Evolutionary conservation across 2,888 invertebrate genomes (phyloP).

Genomic region (Lithosia quadra): DNA sequence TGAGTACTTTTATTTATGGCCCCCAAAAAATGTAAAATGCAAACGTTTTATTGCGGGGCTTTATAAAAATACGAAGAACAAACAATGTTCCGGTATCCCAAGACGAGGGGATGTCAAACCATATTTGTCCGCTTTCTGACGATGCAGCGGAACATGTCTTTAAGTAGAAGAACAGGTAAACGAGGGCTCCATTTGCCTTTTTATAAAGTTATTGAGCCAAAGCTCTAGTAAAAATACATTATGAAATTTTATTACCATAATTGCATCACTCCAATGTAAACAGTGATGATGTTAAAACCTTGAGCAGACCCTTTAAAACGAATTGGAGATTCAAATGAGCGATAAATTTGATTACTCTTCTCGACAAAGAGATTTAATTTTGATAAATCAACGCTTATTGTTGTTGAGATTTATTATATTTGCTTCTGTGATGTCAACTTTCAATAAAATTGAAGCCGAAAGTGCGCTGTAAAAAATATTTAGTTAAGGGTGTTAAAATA

Average conservation of each 20-base stretch:
- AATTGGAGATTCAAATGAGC: conserved; percentile 81
- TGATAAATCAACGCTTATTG: conserved; percentile 84
- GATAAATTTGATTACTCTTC: conserved; percentile 84
- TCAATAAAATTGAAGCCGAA: conserved; percentile 49
- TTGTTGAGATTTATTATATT: conserved; percentile 77
- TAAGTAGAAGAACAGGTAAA: conserved; percentile 64
- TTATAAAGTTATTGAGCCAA: conserved; percentile 35
- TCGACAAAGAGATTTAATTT: conserved; percentile 84
- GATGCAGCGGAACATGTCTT: conserved; percentile 65
- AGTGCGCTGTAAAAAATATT: conserved; percentile 35
- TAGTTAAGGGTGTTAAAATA: conserved; percentile 37
- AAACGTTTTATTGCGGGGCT: conserved; percentile 85
- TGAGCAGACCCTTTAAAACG: conserved; percentile 71
- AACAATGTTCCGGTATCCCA: conserved; percentile 80
- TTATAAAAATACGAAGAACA: conserved; percentile 84
- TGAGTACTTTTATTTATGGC: conserved; percentile 82
- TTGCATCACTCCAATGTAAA: conserved; percentile 63
- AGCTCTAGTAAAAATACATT: conserved; percentile 36
- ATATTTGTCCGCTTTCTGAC: conserved; percentile 73
- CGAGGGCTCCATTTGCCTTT: conserved; percentile 33
- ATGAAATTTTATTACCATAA: conserved; percentile 55
- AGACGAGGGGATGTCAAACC: conserved; percentile 75
- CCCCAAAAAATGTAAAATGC: conserved; percentile 84
- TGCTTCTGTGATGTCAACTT: conserved; percentile 59
- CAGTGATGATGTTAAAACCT: conserved; percentile 62